Percentiles rank a stretch among this genome's conserved stretches.
Conservation (phyloP, 2,888 invertebrate genomes). For the Melanchra persicariae region DNA sequence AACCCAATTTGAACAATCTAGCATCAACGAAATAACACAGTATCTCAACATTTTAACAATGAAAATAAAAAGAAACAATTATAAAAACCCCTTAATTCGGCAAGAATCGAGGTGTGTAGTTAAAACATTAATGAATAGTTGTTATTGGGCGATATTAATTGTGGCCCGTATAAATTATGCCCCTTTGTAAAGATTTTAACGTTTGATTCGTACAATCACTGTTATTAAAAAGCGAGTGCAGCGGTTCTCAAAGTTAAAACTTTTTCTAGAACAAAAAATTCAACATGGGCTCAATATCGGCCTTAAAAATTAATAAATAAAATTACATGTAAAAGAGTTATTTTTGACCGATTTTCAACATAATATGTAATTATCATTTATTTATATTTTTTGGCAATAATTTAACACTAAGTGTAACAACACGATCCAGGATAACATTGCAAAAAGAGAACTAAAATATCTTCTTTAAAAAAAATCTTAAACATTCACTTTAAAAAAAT, state of each 20-base stretch:
- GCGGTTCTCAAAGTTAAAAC: conserved; percentile 54
- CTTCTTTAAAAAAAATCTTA: neutral
- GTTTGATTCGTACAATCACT: conserved; percentile 80
- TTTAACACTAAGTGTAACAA: too few relatives aligned
- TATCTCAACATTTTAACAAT: conserved; percentile 60
- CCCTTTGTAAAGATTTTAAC: conserved; percentile 76
- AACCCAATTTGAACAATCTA: conserved; percentile 52
- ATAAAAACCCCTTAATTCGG: conserved; percentile 48
- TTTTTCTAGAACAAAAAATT: neutral
- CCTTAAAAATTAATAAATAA: too few relatives aligned
- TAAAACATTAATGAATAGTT: conserved; percentile 82
- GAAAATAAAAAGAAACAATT: conserved; percentile 61
- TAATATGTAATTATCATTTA: too few relatives aligned
- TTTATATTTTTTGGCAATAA: too few relatives aligned
- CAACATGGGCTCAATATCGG: neutral
- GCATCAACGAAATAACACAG: conserved; percentile 52
- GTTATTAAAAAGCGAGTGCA: conserved; percentile 75
- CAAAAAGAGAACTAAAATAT: too few relatives aligned
- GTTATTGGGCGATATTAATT: conserved; percentile 85
- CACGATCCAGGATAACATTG: too few relatives aligned
- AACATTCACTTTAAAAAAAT: neutral
- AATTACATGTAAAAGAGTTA: too few relatives aligned
- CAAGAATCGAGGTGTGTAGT: conserved; percentile 70
- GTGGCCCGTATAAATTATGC: conserved; percentile 79
- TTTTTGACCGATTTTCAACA: too few relatives aligned